A percentile compares a stretch with the other conserved stretches of the same genome.
Conservation (phyloP, 2,888 invertebrate species). For the Biston stratarius region DNA sequence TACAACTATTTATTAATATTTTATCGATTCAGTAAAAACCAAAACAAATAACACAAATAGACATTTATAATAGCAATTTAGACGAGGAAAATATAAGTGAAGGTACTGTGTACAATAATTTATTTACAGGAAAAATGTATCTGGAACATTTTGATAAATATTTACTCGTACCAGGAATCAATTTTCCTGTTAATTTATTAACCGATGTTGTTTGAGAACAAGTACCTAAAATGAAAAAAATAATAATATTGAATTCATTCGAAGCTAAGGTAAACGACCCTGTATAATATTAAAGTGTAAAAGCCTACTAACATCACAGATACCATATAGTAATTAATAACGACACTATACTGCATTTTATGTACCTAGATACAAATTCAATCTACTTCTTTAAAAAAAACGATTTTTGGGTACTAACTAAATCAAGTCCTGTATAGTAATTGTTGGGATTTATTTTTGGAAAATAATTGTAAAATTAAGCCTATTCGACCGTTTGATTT, state of each 20-base stretch:
- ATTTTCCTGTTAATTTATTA: slow-evolving; percentile 27
- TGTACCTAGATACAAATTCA: no score
- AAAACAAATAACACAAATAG: background rate
- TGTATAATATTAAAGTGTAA: no score
- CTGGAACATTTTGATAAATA: slow-evolving; percentile 10
- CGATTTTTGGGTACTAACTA: no score
- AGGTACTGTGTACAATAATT: background rate
- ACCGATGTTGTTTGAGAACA: slow-evolving; percentile 6
- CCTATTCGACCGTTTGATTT: no score
- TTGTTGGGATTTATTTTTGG: no score
- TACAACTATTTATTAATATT: background rate
- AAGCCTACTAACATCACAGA: background rate
- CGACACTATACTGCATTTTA: no score
- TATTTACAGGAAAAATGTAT: slow-evolving; percentile 11
- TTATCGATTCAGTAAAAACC: background rate
- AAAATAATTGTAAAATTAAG: no score
- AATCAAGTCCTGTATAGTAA: no score
- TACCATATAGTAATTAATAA: no score
- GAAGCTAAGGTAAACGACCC: background rate
- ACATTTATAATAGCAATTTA: background rate
- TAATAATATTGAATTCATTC: background rate
- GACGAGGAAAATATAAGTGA: background rate
- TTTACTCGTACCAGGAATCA: background rate
- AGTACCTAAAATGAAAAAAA: background rate
- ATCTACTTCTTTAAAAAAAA: no score